Conservation (phyloP, 1,140 invertebrate species). For the Mesaphorura yosii region DNA sequence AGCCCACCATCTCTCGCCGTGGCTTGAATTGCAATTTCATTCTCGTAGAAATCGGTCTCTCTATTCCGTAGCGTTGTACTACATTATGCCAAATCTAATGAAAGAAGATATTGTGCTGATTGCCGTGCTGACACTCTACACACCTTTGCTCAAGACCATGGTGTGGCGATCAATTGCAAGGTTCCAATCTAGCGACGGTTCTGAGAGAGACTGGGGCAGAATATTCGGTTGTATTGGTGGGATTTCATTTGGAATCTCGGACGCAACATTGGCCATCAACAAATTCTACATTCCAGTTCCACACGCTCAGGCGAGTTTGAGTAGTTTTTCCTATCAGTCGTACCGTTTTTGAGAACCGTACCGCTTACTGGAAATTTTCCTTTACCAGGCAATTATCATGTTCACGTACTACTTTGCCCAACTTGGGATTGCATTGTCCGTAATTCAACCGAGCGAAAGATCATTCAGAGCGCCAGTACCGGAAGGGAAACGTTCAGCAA, state of each 20-base stretch:
- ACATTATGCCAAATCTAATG: not conserved
- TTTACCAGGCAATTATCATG: slow-evolving; percentile 2
- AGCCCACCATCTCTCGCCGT: no score
- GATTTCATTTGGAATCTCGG: slow-evolving; percentile 2
- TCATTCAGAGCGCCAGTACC: not conserved
- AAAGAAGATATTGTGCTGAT: not conserved
- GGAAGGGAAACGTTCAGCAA: not conserved
- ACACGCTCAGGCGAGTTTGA: not conserved
- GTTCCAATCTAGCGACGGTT: not conserved
- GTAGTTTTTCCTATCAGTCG: no score
- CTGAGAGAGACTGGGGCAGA: not conserved
- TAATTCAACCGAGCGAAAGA: not conserved
- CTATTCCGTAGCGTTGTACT: not conserved
- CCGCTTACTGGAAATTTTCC: not conserved
- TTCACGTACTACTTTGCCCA: not conserved
- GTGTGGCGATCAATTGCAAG: not conserved
- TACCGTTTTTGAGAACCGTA: not conserved
- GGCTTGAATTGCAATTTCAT: no score
- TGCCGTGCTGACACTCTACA: not conserved
- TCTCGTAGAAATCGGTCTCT: no score
- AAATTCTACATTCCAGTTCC: not conserved
- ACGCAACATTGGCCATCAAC: not conserved
- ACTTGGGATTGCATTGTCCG: slow-evolving; percentile 1
- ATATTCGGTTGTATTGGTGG: slow-evolving; percentile 1
- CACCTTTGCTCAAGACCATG: not conserved